Base-by-base conservation (phyloP, 2,113 vertebrate species). In the Larimichthys polyactis region DNA sequence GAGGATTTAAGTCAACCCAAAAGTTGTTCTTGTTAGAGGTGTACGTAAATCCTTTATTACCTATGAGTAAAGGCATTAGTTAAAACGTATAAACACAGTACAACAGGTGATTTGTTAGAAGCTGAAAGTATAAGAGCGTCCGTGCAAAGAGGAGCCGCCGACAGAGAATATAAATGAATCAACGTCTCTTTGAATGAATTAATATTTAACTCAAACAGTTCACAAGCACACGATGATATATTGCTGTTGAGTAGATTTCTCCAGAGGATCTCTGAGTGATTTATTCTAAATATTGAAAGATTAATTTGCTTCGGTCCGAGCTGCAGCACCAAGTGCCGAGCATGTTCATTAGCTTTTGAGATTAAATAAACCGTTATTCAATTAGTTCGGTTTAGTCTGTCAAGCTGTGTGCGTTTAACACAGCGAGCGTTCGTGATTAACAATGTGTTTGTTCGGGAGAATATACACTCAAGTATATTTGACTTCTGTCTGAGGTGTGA, bases 291-390 rank as follows among this genome's bases (percentile, higher is more conserved):
- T 54, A 17, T 15, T 36, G 6, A 57, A 76, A 49, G 57, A 75
- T 55, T 36, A 8, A 76, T 57, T 24, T 10, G n/a, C 5, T 15
- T 43, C 36, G 4, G 46, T 36, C 63, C 22, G 0, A 48, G 55
- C 57, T 24, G 67, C 22, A 11, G 46, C 9, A 3, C n/a, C 55
- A 0, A 0, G 20, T 11, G 58, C 79, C 0, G 44, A 67, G 70
- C 7, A 0, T 17, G 17, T 22, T 82, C 82, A 82, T 79, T 81
- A 68, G 72, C 54, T 54, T 57, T 46, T 4, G n/a, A 71, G 60
- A 84, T 75, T 68, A 72, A 84, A 83, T 59, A 36, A 79, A 84
- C 44, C 44, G 19, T 82, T 57, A 81, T 75, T 89, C 60, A 64
- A 60, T 84, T 68, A 81, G 73, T 54, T 43, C 36, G 6, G 16